A percentile compares a stretch with the other conserved stretches of the same genome.
Conservation (phyloP, 2,113 vertebrate species). For the Oryzias celebensis region DNA sequence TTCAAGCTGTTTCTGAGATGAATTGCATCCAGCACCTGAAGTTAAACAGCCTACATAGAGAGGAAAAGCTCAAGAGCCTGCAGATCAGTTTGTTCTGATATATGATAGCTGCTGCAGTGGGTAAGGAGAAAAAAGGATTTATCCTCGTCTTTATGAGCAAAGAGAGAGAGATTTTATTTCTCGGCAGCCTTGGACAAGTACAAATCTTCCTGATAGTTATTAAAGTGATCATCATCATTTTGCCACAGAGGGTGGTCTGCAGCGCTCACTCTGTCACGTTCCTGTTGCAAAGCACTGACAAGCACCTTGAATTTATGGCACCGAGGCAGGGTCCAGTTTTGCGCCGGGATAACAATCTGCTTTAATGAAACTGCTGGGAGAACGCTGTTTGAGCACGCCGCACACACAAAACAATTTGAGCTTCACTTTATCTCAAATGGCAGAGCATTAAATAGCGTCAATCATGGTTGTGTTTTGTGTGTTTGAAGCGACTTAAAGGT, state of each 20-base stretch:
- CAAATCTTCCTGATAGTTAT: slow-evolving; percentile 74
- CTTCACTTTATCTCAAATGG: slow-evolving; percentile 34
- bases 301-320: slow-evolving; percentile 44
- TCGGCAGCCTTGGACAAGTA: slow-evolving; percentile 67
- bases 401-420: slow-evolving; percentile 36
- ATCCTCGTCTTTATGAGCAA: slow-evolving; percentile 51
- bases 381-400: slow-evolving; percentile 15
- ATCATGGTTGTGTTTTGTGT: not conserved
- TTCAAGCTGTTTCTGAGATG: too few relatives aligned
- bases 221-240: slow-evolving; percentile 66
- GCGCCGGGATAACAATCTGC: slow-evolving; percentile 38
- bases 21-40: not conserved
- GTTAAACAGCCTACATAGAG: slow-evolving; percentile 20
- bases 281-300: slow-evolving; percentile 41
- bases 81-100: slow-evolving; percentile 51
- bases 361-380: slow-evolving; percentile 24
- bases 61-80: slow-evolving; percentile 52
- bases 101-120: slow-evolving; percentile 37
- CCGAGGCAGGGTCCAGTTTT: slow-evolving; percentile 15
- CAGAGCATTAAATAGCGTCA: slow-evolving; percentile 11
- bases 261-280: slow-evolving; percentile 44
- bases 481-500: not conserved
- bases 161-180: slow-evolving; percentile 43
- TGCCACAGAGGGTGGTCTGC: slow-evolving; percentile 18
- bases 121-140: slow-evolving; percentile 37